phyloP scores from a whole-genome alignment of 2,797 vertebrate genomes.

The Scolopax rusticola region DNA sequence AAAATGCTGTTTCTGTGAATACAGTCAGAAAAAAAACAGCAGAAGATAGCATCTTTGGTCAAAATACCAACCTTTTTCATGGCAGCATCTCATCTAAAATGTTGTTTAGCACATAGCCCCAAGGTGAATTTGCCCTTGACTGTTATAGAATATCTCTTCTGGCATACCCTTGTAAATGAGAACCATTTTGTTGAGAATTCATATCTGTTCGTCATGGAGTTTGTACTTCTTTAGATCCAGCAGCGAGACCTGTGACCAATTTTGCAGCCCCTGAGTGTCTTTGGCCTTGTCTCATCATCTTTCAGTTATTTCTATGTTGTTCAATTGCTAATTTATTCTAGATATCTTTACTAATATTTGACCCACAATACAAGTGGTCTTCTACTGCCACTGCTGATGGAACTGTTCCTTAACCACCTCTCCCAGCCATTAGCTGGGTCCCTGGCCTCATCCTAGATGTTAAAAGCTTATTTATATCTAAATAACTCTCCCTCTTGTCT shows the following conservation, averaged over 20 bases:
- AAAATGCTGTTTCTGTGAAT: background rate
- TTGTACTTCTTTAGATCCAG: background rate
- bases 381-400: background rate
- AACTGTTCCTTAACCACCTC: background rate
- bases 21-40: background rate
- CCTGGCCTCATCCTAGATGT: background rate
- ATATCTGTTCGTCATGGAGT: background rate
- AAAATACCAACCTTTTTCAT: background rate
- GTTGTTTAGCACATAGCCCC: background rate
- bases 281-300: background rate
- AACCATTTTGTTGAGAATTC: background rate
- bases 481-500: background rate
- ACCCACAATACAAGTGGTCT: background rate
- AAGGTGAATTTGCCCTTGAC: background rate
- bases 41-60: background rate
- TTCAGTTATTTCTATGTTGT: background rate
- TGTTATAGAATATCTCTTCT: background rate
- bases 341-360: background rate
- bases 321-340: background rate
- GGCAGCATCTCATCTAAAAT: background rate
- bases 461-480: background rate
- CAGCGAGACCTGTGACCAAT: background rate
- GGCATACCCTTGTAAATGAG: background rate
- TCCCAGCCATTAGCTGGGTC: background rate
- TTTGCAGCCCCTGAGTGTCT: background rate